A percentile compares a stretch with the other conserved stretches of the same genome.
These are phyloP conservation scores for Drosophila guanche DNA, from an alignment of 1,140 invertebrate species.

Conservation along the genomic window DNA sequence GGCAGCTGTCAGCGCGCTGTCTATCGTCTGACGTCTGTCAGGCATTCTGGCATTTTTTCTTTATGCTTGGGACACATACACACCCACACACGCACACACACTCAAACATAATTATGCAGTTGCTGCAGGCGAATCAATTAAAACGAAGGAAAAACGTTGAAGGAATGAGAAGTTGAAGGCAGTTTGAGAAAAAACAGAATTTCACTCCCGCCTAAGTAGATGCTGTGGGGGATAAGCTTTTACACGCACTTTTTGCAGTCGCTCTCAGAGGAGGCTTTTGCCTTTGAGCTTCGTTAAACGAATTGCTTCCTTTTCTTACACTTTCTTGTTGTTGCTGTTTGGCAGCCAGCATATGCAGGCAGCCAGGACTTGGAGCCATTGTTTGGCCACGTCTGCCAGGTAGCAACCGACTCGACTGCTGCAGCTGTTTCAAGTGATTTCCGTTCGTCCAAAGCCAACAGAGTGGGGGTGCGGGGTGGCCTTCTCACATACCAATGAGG, in stretches of 20 bases:
- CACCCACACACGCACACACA: neutral
- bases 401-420: constrained; percentile 36
- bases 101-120: constrained; percentile 48
- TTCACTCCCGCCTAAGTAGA: neutral
- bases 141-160: constrained; percentile 12
- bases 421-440: constrained; percentile 64
- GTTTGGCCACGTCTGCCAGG: constrained; percentile 46
- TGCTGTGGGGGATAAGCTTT: neutral
- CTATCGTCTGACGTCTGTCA: constrained; percentile 26
- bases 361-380: constrained; percentile 10
- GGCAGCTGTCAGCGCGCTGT: constrained; percentile 50
- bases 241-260: constrained; percentile 16
- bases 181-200: constrained; percentile 1
- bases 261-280: neutral
- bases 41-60: constrained; percentile 9
- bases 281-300: constrained; percentile 21
- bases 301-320: constrained; percentile 17
- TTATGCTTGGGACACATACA: constrained; percentile 13
- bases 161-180: constrained; percentile 20
- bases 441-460: constrained; percentile 47
- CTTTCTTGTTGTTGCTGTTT: constrained; percentile 7
- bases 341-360: constrained; percentile 4
- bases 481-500: constrained; percentile 64
- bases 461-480: constrained; percentile 19
- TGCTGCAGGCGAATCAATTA: constrained; percentile 57